Conservation (phyloP, 92 coral and sea anemone genomes). For the Palythoa heliodiscus region DNA sequence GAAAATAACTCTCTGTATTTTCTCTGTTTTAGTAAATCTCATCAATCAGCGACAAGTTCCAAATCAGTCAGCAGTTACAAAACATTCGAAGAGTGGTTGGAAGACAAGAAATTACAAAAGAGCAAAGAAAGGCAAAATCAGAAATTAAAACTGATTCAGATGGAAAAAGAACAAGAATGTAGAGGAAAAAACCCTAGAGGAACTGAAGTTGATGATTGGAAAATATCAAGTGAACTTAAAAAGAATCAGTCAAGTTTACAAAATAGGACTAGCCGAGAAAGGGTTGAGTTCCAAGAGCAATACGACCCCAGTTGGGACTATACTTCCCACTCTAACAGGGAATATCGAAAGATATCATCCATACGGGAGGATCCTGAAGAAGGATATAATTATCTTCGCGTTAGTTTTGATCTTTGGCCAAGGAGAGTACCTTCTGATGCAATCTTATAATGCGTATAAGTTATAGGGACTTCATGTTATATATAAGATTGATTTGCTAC, state of each 20-base stretch:
- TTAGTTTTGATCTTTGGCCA: slow-evolving; percentile 44
- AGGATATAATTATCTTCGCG: slow-evolving; percentile 10
- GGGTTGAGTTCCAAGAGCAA: neutral
- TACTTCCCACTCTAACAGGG: neutral
- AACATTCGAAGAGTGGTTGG: slow-evolving; percentile 92
- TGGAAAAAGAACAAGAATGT: slow-evolving; percentile 56
- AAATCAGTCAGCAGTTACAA: slow-evolving; percentile 59
- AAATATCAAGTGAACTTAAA: slow-evolving; percentile 54
- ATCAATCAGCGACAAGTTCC: slow-evolving; percentile 65
- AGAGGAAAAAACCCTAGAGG: slow-evolving; percentile 52
- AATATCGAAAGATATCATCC: slow-evolving; percentile 17
- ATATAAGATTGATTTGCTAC: no score
- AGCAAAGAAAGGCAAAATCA: slow-evolving; percentile 59
- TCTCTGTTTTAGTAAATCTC: slow-evolving; percentile 63
- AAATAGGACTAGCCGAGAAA: neutral
- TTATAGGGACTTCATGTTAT: no score
- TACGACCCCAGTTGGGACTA: neutral
- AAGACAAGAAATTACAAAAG: slow-evolving; percentile 72
- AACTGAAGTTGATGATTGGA: slow-evolving; percentile 81
- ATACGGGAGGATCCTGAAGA: slow-evolving; percentile 22
- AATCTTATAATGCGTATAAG: neutral
- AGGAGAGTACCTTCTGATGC: slow-evolving; percentile 21
- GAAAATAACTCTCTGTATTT: neutral
- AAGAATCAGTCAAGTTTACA: slow-evolving; percentile 42
- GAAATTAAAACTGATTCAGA: slow-evolving; percentile 38